Percentiles rank a stretch among this genome's conserved stretches.
phyloP scores from a whole-genome alignment of 2,113 vertebrate genomes.

The Apteryx mantelli region DNA sequence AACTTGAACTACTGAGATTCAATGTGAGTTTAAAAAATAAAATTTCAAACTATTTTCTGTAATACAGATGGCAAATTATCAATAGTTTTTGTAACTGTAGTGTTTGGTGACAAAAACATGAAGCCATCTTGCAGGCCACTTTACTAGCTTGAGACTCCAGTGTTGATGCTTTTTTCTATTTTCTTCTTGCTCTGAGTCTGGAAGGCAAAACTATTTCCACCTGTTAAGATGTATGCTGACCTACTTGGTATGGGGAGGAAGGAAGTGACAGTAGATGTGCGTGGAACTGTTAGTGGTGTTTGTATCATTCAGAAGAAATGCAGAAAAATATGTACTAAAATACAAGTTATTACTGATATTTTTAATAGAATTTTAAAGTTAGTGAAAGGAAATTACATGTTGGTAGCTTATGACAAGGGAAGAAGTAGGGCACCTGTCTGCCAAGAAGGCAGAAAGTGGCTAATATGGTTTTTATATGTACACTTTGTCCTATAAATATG shows the following conservation, averaged over 20 bases:
- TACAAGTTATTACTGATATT: neutral
- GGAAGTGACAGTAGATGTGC: rapidly evolving
- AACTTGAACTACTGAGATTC: neutral
- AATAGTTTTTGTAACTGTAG: rapidly evolving
- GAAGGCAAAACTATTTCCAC: rapidly evolving
- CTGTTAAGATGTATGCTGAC: rapidly evolving
- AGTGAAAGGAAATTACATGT: neutral
- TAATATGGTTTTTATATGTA: rapidly evolving
- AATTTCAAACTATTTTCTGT: rapidly evolving
- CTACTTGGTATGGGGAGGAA: rapidly evolving
- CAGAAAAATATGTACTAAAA: no score
- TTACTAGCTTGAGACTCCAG: neutral
- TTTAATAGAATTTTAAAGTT: neutral
- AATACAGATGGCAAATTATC: neutral
- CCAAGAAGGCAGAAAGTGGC: neutral
- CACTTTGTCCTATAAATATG: neutral
- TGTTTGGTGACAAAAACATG: rapidly evolving
- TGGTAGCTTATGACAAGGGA: neutral
- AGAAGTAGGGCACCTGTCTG: neutral
- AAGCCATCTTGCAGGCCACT: neutral
- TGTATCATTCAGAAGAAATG: neutral
- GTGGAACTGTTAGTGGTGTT: neutral
- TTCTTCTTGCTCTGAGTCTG: rapidly evolving
- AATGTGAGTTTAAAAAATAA: neutral
- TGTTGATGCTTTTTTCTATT: rapidly evolving